A percentile compares a stretch with the other conserved stretches of the same genome.
phyloP scores from a whole-genome alignment of 2,888 invertebrate genomes.

The Cheilosia pagana region DNA sequence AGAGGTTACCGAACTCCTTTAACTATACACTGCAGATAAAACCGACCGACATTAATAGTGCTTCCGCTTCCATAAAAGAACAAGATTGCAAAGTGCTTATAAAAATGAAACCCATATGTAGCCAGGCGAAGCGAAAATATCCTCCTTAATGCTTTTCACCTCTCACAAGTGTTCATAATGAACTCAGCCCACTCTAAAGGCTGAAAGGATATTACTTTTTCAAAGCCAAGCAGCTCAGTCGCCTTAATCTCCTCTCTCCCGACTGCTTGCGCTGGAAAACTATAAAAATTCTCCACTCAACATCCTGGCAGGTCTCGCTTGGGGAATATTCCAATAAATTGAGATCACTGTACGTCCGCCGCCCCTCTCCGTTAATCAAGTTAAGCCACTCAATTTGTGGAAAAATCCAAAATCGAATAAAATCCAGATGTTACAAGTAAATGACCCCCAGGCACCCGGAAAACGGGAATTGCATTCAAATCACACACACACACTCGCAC shows the following conservation, averaged over 20 bases:
- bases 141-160: not conserved
- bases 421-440: slow-evolving; percentile 70
- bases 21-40: slow-evolving; percentile 1
- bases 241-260: not conserved
- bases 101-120: not conserved
- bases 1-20: slow-evolving; percentile 34
- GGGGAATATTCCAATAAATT: not conserved
- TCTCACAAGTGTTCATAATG: not conserved
- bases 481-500: slow-evolving; percentile 17
- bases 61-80: not conserved
- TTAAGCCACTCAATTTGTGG: not conserved
- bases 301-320: not conserved
- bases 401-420: slow-evolving; percentile 37
- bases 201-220: not conserved
- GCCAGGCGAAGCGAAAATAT: not conserved
- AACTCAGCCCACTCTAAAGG: slow-evolving; percentile 1
- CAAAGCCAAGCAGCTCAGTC: not conserved
- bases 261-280: not conserved
- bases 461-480: slow-evolving; percentile 61
- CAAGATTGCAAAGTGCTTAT: not conserved
- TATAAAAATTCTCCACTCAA: not conserved
- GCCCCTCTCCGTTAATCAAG: not conserved
- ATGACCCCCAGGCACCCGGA: slow-evolving; percentile 21
- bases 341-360: not conserved
- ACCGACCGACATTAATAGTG: slow-evolving; percentile 24